phyloP scores from a whole-genome alignment of 1,140 invertebrate species.

The Lutraria rhynchaena region DNA sequence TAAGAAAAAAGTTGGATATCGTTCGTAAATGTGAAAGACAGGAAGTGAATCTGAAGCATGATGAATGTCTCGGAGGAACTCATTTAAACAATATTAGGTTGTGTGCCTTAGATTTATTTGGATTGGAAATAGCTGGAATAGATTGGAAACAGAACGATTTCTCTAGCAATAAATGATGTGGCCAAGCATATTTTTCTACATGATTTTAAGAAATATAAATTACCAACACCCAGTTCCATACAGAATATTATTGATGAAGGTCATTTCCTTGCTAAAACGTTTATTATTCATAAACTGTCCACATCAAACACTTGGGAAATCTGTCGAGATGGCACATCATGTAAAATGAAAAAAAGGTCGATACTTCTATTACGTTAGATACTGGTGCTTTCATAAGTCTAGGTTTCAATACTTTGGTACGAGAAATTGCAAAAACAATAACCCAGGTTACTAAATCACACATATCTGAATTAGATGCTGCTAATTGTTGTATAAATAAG shows the following conservation, averaged over 20 bases:
- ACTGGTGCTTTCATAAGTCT: neutral
- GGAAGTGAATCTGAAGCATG: neutral
- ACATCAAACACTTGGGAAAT: neutral
- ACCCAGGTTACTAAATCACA: neutral
- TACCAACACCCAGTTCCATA: conserved; percentile 9
- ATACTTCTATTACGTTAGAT: neutral
- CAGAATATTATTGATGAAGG: conserved; percentile 33
- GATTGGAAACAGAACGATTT: conserved; percentile 58
- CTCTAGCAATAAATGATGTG: conserved; percentile 47
- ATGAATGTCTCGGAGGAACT: conserved; percentile 7
- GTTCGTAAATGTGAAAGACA: too few species aligned
- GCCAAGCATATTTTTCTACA: conserved; percentile 33
- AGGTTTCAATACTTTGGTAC: neutral
- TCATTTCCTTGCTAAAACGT: conserved; percentile 23
- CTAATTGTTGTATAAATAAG: neutral
- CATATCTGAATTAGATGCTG: neutral
- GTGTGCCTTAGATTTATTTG: conserved; percentile 57
- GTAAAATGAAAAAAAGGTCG: conserved; percentile 5
- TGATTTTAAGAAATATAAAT: conserved; percentile 14
- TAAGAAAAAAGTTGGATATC: neutral
- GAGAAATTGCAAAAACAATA: neutral
- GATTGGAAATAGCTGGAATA: conserved; percentile 57
- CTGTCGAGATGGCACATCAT: conserved; percentile 16
- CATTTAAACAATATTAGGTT: conserved; percentile 41
- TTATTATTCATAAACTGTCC: neutral